Evolutionary conservation across 2,797 vertebrate genomes (phyloP), one percentile per base, ranked within the genome.

Genomic region (Moxostoma hubbsi): DNA sequence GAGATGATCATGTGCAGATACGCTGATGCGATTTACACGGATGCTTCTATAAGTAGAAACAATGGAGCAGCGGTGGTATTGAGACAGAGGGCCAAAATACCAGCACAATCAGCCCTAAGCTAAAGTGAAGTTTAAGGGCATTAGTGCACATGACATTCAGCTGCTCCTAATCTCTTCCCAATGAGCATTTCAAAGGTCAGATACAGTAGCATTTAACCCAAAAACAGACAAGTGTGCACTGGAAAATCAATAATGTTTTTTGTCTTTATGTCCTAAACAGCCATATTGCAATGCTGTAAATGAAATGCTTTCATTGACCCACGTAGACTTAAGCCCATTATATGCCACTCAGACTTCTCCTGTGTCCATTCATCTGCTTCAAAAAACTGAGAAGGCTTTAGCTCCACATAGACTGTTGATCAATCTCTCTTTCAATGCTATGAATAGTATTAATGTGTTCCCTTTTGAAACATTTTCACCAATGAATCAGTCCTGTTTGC

Each of bases 111-210:
- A 71, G 67, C 71, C 18, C 15, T 63, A 49, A 78, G 55, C 57
- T 78, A 67, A 70, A 78, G 58, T 78, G 76, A 78, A 63, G 76
- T 63, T 62, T 63, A 71, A 71, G 76, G 76, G 67, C 76, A 78
- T 71, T 63, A 63, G 67, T 55, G 49, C 58, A 71, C 50, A 53
- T 71, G 58, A 78, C 58, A 71, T 71, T 71, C 67, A 55, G 50
- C 15, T 54, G 57, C 66, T 78, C 50, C 63, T 78, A 71, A 55
- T 71, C 67, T 71, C 76, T 70, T 53, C 50, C n/a, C 58, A 71
- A 13, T 16, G 10, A 78, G 36, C 67, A 46, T 47, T 47, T 70
- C 59, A 71, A 55, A 71, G 50, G 58, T 71, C 50, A 46, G 9
- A 24, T 24, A 24, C 1, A 1, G 57, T 16, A 50, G 24, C 59